Evolutionary conservation across 2,113 vertebrate species (phyloP), one percentile per base, ranked within the genome.

Genomic region (Halichoerus grypus): DNA sequence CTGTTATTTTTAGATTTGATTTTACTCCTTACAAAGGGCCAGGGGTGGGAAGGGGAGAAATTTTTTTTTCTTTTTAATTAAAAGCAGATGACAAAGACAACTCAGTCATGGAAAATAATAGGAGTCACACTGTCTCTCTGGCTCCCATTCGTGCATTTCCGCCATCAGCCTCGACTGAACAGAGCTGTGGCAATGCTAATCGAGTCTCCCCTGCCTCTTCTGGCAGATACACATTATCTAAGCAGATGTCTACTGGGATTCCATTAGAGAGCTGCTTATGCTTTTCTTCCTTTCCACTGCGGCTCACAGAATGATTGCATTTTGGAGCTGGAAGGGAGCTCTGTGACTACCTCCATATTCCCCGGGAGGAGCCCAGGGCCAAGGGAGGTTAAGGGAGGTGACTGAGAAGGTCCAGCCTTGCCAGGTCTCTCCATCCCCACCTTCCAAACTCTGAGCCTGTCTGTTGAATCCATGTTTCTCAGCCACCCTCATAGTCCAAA

Each of bases 1-100:
- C 97, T 96, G 93, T 98, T 98, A 96, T 97, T 97, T 97, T 97
- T 94, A 95, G 8, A 91, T 97, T 98, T 94, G 72, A 93, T 96
- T 98, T 98, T 91, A 92, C 80, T 96, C 91, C 22, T 93, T 72
- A 65, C 59, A 72, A 96, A 94, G 89, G 39, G 94, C 82, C 83
- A 83, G 67, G 71, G 81, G 21, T 55, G 61, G 39, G 57, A 74
- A 69, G 5, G 12, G 16, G 8, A 89, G 59, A 61, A 0, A 61
- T 39, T 71, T 82, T 72, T 53, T 87, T 81, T 89, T 42, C 14
- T 88, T 97, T 80, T 87, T 95, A 97, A 97, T 90, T 97, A 69
- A 97, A 98, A 98, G 81, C 95, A 96, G 89, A 84, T 24, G 94
- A 97, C 94, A 96, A 94, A 98, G 36, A 97, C 84, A 91, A 81